Conservation (phyloP, 2,113 vertebrate species). For the Perca flavescens region DNA sequence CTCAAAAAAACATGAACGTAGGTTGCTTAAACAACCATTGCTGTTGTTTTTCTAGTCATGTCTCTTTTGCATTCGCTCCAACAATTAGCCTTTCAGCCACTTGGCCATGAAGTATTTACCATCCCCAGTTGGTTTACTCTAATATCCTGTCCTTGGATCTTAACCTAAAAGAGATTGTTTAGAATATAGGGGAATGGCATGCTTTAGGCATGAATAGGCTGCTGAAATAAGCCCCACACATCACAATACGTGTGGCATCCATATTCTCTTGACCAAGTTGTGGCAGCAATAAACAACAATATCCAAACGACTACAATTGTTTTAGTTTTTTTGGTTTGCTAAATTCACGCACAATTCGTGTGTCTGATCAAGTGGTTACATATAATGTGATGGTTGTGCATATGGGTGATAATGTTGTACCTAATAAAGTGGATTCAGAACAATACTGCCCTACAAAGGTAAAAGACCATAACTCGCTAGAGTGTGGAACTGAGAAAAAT, state of each 20-base stretch:
- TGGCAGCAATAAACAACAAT: background rate
- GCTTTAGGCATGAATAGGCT: background rate
- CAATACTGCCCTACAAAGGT: background rate
- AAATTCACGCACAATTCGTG: background rate
- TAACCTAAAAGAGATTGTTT: background rate
- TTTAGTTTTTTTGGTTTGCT: background rate
- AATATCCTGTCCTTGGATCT: background rate
- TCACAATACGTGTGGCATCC: no score
- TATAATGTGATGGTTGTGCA: background rate
- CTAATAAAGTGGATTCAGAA: background rate
- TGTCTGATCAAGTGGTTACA: background rate
- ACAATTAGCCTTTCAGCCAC: background rate
- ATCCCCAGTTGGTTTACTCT: background rate
- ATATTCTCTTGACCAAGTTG: background rate
- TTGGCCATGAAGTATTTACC: background rate
- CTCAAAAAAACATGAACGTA: background rate
- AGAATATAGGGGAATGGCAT: background rate
- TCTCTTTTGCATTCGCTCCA: background rate
- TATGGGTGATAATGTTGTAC: background rate
- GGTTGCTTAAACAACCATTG: background rate
- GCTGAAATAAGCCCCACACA: no score
- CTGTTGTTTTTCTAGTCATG: no score
- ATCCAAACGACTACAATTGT: background rate
- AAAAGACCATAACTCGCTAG: no score
- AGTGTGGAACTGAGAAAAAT: no score